Conservation (phyloP, 2,888 invertebrate species). For the Platycheirus rosarum region DNA sequence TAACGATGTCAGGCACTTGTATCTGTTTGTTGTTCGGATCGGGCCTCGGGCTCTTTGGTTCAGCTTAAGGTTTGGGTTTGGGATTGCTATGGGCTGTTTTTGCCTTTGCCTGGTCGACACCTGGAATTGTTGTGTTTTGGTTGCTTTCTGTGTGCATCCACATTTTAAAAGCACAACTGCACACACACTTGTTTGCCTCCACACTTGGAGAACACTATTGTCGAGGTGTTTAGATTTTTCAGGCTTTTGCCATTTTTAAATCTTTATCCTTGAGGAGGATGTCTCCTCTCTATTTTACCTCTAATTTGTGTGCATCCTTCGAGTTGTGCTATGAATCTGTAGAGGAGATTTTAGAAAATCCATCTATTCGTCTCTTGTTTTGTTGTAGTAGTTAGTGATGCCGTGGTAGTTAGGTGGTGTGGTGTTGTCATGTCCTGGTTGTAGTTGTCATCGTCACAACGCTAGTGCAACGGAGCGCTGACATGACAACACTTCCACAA, state of each 20-base stretch:
- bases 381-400: background rate
- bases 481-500: slow-evolving; percentile 26
- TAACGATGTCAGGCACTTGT: slow-evolving; percentile 65
- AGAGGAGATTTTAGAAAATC: slow-evolving; percentile 38
- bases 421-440: slow-evolving; percentile 15
- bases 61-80: background rate
- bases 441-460: background rate
- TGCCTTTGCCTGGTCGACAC: slow-evolving; percentile 48
- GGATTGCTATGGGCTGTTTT: slow-evolving; percentile 5
- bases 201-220: background rate
- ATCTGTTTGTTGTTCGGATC: slow-evolving; percentile 50
- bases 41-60: background rate
- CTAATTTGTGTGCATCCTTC: slow-evolving; percentile 46
- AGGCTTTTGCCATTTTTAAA: slow-evolving; percentile 52
- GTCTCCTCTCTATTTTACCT: slow-evolving; percentile 32
- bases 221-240: slow-evolving; percentile 48
- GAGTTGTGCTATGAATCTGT: background rate
- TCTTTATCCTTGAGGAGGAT: slow-evolving; percentile 57
- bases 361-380: slow-evolving; percentile 20
- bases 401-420: too few species aligned
- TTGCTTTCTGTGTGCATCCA: slow-evolving; percentile 10
- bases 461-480: background rate
- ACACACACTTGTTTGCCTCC: slow-evolving; percentile 30
- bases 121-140: slow-evolving; percentile 37
- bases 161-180: slow-evolving; percentile 32